Percentiles rank a stretch among this genome's conserved stretches.
These are phyloP conservation scores for Drosophila koepferae DNA, from an alignment of 2,888 invertebrate genomes.

Conservation along the genomic window DNA sequence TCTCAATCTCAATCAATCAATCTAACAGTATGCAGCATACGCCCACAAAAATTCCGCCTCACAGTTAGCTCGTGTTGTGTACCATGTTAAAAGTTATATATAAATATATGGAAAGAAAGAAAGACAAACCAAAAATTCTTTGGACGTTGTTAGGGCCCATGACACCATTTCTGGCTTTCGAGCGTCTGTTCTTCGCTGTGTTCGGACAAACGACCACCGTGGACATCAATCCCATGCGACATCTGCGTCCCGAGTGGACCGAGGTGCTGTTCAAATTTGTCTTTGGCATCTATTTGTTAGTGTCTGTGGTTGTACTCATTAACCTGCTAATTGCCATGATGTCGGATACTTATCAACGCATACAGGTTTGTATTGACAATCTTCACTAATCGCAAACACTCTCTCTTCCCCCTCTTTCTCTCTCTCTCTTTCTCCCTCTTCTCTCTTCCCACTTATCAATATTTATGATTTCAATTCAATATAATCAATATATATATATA, in stretches of 20 bases:
- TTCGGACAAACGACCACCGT: constrained; percentile 96
- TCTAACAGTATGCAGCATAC: constrained; percentile 37
- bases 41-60: constrained; percentile 32
- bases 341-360: constrained; percentile 99
- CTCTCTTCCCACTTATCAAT: constrained; percentile 5
- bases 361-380: constrained; percentile 92
- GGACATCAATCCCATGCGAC: constrained; percentile 91
- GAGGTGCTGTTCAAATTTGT: constrained; percentile 95
- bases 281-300: constrained; percentile 98
- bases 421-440: constrained; percentile 64
- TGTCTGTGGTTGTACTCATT: constrained; percentile 98
- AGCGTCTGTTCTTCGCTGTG: constrained; percentile 98
- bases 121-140: constrained; percentile 34
- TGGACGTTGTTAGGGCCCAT: constrained; percentile 86
- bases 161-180: constrained; percentile 96
- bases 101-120: constrained; percentile 9
- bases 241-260: constrained; percentile 92
- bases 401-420: constrained; percentile 55
- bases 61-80: constrained; percentile 45
- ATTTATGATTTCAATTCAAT: constrained; percentile 8
- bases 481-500: constrained; percentile 8
- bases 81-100: constrained; percentile 2
- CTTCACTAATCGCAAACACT: constrained; percentile 79
- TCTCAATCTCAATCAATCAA: constrained; percentile 39
- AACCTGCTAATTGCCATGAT: constrained; percentile 99